Percentiles rank a stretch among this genome's conserved stretches.
phyloP scores from a whole-genome alignment of 2,113 vertebrate species.

The Phyllopteryx taeniolatus region DNA sequence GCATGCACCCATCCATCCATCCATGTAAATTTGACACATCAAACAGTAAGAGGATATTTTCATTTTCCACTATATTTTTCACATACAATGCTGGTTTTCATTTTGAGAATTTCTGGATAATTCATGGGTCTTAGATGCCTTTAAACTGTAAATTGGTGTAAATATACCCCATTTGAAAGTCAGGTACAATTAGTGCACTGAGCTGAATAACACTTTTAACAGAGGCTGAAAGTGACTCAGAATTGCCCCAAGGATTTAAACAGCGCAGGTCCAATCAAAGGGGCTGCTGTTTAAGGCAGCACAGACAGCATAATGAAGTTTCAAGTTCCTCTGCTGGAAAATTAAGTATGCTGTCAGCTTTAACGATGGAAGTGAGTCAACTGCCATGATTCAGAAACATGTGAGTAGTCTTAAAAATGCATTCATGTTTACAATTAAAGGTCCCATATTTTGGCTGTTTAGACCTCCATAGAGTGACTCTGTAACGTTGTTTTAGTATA shows the following conservation, averaged over 20 bases:
- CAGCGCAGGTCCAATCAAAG: conserved; percentile 2
- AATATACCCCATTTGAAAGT: neutral
- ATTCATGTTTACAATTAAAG: too few relatives aligned
- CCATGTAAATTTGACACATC: too few relatives aligned
- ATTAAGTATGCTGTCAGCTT: neutral
- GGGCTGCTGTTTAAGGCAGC: neutral
- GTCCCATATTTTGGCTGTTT: too few relatives aligned
- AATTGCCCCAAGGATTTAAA: conserved; percentile 17
- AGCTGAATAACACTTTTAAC: neutral
- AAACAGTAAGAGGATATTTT: too few relatives aligned
- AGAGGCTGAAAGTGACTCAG: conserved; percentile 19
- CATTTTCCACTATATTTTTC: too few relatives aligned
- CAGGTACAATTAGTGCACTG: neutral
- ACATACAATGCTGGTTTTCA: neutral
- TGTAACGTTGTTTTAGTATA: too few relatives aligned
- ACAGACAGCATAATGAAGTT: neutral
- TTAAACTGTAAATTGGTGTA: neutral
- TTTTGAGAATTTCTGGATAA: too few relatives aligned
- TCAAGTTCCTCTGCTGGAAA: neutral
- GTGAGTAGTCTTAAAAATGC: neutral
- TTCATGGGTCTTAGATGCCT: neutral
- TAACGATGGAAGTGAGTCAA: neutral
- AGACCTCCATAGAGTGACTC: too few relatives aligned
- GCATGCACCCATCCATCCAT: too few relatives aligned
- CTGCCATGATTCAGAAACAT: neutral